These are phyloP conservation scores for Lasioglossum marginatum DNA, from an alignment of 2,888 invertebrate species.

Conservation along the genomic window DNA sequence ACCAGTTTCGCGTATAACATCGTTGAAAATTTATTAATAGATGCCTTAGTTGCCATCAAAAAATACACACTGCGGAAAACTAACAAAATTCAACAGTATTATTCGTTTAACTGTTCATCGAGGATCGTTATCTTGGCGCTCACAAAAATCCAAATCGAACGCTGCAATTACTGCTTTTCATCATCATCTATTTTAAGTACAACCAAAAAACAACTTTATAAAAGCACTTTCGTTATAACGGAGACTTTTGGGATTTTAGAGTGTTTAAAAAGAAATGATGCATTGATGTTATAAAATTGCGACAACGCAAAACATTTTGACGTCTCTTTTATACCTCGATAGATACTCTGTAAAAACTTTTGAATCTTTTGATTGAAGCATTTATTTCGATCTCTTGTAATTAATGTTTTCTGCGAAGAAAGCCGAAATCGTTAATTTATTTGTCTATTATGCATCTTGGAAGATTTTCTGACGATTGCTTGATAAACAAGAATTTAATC, in stretches of 20 bases:
- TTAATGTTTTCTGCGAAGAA: not conserved
- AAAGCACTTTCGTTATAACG: too few relatives aligned
- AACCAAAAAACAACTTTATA: not conserved
- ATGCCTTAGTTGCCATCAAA: not conserved
- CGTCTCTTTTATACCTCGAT: not conserved
- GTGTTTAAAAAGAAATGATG: not conserved
- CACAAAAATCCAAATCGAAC: conserved; percentile 15
- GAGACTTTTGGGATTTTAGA: not conserved
- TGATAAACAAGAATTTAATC: not conserved
- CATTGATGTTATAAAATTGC: not conserved
- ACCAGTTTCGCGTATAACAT: not conserved
- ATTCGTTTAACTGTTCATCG: conserved; percentile 1
- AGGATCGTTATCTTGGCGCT: conserved; percentile 59
- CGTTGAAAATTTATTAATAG: not conserved
- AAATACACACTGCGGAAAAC: not conserved
- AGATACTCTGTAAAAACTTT: too few relatives aligned
- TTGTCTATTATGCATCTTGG: not conserved
- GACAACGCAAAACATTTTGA: too few relatives aligned
- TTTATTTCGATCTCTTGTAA: not conserved
- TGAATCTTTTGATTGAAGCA: not conserved
- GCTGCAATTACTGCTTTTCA: conserved; percentile 42
- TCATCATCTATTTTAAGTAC: not conserved
- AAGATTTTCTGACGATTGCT: not conserved
- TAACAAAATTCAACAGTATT: not conserved
- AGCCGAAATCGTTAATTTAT: not conserved